Conservation (phyloP, 1,140 invertebrate species). For the Brachionus asplanchnoidis region DNA sequence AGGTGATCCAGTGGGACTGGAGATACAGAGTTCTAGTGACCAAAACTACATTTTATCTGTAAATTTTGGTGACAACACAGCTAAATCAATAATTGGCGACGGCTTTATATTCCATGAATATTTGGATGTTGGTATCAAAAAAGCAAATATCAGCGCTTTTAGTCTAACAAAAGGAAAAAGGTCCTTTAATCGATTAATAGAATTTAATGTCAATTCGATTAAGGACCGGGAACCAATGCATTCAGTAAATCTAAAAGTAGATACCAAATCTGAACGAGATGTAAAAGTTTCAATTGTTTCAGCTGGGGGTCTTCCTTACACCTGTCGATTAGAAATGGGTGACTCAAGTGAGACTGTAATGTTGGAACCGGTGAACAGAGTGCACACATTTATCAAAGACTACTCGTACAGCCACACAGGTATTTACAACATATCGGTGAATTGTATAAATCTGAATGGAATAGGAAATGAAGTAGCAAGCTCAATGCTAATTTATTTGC, state of each 20-base stretch:
- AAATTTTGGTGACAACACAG: background rate
- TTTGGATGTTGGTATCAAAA: background rate
- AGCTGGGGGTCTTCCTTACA: background rate
- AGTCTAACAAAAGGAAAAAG: background rate
- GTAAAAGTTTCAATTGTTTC: background rate
- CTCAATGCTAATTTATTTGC: background rate
- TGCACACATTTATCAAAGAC: background rate
- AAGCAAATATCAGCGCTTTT: background rate
- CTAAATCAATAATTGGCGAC: background rate
- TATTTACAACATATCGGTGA: background rate
- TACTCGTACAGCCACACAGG: background rate
- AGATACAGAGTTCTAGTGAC: background rate
- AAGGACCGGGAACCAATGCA: slow-evolving; percentile 3
- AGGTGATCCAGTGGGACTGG: slow-evolving; percentile 3
- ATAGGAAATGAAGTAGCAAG: background rate
- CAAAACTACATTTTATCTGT: background rate
- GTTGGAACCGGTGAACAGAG: background rate
- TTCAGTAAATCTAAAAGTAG: background rate
- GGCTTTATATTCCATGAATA: background rate
- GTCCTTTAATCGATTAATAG: background rate
- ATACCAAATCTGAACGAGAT: background rate
- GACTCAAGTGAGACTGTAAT: background rate
- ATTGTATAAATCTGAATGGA: background rate
- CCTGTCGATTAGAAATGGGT: background rate
- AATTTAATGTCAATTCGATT: background rate